phyloP scores from a whole-genome alignment of 2,113 vertebrate species.

The Amphiprion ocellaris region DNA sequence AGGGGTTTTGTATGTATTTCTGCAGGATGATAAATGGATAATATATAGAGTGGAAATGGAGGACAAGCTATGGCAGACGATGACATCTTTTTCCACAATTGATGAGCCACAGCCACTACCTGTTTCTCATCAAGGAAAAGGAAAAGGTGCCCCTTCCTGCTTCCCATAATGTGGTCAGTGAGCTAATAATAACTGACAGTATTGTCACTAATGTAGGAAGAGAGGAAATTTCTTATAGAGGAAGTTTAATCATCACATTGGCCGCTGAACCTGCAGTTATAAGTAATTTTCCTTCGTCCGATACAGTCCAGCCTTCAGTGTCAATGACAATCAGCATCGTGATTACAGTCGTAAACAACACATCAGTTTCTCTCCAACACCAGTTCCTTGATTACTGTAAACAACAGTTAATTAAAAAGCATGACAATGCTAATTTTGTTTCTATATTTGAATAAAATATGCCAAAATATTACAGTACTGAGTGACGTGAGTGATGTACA shows the following conservation, averaged over 20 bases:
- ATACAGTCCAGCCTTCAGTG: neutral
- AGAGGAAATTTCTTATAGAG: conserved; percentile 28
- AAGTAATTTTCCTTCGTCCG: conserved; percentile 6
- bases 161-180: conserved; percentile 33
- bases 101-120: conserved; percentile 20
- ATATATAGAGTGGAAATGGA: neutral
- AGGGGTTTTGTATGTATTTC: too few species aligned
- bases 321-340: neutral
- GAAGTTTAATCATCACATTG: conserved; percentile 50
- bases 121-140: conserved; percentile 37
- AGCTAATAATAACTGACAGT: conserved; percentile 40
- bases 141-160: conserved; percentile 5
- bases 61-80: neutral
- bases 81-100: neutral
- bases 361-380: neutral
- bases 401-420: neutral
- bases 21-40: too few species aligned
- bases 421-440: too few species aligned
- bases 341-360: neutral
- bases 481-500: too few species aligned
- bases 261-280: neutral
- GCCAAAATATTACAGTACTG: too few species aligned
- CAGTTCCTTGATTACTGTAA: neutral
- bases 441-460: too few species aligned
- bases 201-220: conserved; percentile 45